Percentiles rank a stretch among this genome's conserved stretches.
Evolutionary conservation across 1,140 invertebrate genomes (phyloP).

Genomic region (Trichomalopsis sarcophagae): DNA sequence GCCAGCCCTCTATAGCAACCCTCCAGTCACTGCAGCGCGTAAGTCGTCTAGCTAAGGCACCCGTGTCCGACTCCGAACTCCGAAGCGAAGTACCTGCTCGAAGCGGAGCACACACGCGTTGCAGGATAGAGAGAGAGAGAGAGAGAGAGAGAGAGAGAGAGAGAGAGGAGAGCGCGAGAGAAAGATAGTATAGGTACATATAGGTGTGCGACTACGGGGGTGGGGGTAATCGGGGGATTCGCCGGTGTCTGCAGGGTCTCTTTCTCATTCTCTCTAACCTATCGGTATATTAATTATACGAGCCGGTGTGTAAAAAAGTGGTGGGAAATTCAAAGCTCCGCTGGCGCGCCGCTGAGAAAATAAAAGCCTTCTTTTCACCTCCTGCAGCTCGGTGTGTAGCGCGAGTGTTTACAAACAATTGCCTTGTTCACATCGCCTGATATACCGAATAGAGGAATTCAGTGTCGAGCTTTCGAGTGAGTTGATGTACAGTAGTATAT

Average conservation of each 20-base stretch:
- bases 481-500: too few species aligned
- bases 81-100: not conserved
- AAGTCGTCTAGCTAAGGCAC: not conserved
- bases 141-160: conserved; percentile 24
- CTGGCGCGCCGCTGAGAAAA: not conserved
- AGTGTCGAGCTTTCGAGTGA: not conserved
- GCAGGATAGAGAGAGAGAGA: not conserved
- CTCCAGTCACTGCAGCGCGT: not conserved
- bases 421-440: not conserved
- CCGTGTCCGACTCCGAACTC: not conserved
- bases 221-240: not conserved
- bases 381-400: not conserved
- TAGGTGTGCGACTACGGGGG: not conserved
- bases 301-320: conserved; percentile 21
- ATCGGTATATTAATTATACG: not conserved
- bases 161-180: conserved; percentile 5
- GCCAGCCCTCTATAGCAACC: not conserved
- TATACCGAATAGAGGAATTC: not conserved
- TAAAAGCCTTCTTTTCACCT: not conserved
- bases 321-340: conserved; percentile 42
- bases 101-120: not conserved
- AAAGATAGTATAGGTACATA: not conserved
- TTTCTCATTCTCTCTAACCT: too few species aligned
- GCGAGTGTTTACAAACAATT: not conserved
- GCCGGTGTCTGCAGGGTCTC: conserved; percentile 26